phyloP scores from a whole-genome alignment of 1,140 invertebrate genomes.

The Philopotamus ludificatus region DNA sequence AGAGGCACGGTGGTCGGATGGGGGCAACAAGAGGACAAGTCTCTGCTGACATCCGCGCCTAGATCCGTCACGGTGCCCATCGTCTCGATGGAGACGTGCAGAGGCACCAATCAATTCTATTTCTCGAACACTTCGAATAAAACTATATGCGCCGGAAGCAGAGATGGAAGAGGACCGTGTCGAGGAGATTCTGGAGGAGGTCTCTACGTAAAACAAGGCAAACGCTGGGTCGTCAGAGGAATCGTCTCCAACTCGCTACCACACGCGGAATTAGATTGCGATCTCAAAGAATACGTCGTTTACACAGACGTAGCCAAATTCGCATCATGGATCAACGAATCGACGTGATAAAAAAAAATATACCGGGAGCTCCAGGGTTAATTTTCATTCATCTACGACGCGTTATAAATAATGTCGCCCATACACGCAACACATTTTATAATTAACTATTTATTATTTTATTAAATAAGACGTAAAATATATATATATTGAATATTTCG shows the following conservation, averaged over 20 bases:
- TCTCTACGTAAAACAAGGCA: constrained; percentile 42
- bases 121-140: constrained; percentile 47
- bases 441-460: too few species aligned
- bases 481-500: too few species aligned
- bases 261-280: constrained; percentile 48
- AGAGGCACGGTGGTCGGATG: constrained; percentile 52
- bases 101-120: constrained; percentile 43
- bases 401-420: too few species aligned
- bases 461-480: too few species aligned
- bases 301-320: constrained; percentile 57
- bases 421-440: too few species aligned
- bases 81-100: constrained; percentile 46
- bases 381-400: too few species aligned
- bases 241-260: constrained; percentile 53
- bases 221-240: constrained; percentile 53
- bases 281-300: constrained; percentile 54
- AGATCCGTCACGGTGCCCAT: constrained; percentile 46
- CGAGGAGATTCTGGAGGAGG: constrained; percentile 55
- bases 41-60: constrained; percentile 43
- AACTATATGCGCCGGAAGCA: constrained; percentile 51
- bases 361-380: too few species aligned
- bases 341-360: too few species aligned
- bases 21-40: constrained; percentile 45
- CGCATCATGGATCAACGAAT: constrained; percentile 50
- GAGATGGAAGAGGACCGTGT: constrained; percentile 50